Conservation (phyloP, 2,888 invertebrate species). For the Drosophila sordidula region DNA sequence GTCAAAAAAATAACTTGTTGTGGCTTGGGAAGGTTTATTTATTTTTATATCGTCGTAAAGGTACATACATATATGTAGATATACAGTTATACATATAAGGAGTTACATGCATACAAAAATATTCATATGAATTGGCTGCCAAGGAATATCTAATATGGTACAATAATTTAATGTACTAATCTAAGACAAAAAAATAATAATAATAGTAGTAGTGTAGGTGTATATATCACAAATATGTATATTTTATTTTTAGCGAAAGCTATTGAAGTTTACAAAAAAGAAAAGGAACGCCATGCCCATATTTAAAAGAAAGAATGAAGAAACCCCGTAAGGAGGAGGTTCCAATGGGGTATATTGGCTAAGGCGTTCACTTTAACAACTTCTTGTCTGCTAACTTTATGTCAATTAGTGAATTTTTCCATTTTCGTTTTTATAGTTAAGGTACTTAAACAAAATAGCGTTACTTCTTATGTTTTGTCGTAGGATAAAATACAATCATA, state of each 20-base stretch:
- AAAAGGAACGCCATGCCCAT: conserved; percentile 15
- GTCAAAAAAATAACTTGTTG: neutral
- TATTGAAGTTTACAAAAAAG: conserved; percentile 8
- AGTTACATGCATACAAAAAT: conserved; percentile 70
- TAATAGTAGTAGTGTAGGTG: conserved; percentile 48
- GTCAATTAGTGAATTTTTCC: neutral
- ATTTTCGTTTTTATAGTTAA: conserved; percentile 17
- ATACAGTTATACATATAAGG: conserved; percentile 37
- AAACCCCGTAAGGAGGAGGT: neutral
- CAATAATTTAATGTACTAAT: conserved; percentile 66
- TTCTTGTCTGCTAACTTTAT: neutral
- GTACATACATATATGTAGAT: conserved; percentile 28
- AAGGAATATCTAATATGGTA: conserved; percentile 64
- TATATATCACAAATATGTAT: conserved; percentile 76
- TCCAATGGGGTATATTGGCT: neutral
- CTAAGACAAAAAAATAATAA: conserved; percentile 38
- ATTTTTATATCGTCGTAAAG: conserved; percentile 44
- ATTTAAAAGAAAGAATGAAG: neutral
- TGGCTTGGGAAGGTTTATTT: conserved; percentile 30
- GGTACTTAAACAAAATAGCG: conserved; percentile 38
- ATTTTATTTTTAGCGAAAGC: conserved; percentile 55
- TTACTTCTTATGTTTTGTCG: conserved; percentile 10
- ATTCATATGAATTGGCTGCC: conserved; percentile 60
- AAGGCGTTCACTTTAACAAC: neutral
- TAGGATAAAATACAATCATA: conserved; percentile 39